A percentile compares a stretch with the other conserved stretches of the same genome.
phyloP scores from a whole-genome alignment of 2,888 invertebrate species.

The Protophormia terraenovae region DNA sequence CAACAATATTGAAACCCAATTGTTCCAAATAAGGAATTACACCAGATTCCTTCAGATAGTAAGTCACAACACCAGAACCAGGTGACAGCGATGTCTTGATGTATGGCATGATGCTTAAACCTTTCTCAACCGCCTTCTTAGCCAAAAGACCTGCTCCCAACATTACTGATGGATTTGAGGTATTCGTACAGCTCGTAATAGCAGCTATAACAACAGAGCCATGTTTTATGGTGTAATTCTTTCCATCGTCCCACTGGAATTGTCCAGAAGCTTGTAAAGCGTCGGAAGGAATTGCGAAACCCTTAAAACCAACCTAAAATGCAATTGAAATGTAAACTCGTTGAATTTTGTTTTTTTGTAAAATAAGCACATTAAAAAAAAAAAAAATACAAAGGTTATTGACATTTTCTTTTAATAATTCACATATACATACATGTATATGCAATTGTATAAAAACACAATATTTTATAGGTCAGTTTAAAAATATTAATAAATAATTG shows the following conservation, averaged over 20 bases:
- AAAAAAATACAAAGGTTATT: slow-evolving; percentile 54
- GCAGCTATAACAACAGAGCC: slow-evolving; percentile 98
- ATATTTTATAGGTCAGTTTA: slow-evolving; percentile 48
- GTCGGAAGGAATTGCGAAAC: slow-evolving; percentile 89
- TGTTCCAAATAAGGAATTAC: slow-evolving; percentile 92
- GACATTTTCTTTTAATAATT: slow-evolving; percentile 30
- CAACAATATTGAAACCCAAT: slow-evolving; percentile 96
- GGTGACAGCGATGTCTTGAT: slow-evolving; percentile 98
- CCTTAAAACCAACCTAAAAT: slow-evolving; percentile 93
- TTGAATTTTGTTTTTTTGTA: slow-evolving; percentile 2
- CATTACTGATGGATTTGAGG: slow-evolving; percentile 99
- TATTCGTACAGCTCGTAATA: slow-evolving; percentile 99
- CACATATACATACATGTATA: not conserved
- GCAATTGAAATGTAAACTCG: slow-evolving; percentile 29
- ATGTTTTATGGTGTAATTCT: slow-evolving; percentile 90
- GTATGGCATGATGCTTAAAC: slow-evolving; percentile 93
- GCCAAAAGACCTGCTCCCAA: slow-evolving; percentile 96
- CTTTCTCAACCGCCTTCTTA: slow-evolving; percentile 95
- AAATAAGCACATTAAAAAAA: slow-evolving; percentile 35
- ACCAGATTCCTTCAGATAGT: slow-evolving; percentile 90
- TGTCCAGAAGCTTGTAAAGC: slow-evolving; percentile 86
- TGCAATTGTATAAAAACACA: not conserved
- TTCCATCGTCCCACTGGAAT: slow-evolving; percentile 90
- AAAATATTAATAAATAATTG: slow-evolving; percentile 23
- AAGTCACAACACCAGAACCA: slow-evolving; percentile 96